Evolutionary conservation across 1,140 invertebrate genomes (phyloP), one percentile per base, ranked within the genome.

Genomic region (Neotoxoptera formosana): DNA sequence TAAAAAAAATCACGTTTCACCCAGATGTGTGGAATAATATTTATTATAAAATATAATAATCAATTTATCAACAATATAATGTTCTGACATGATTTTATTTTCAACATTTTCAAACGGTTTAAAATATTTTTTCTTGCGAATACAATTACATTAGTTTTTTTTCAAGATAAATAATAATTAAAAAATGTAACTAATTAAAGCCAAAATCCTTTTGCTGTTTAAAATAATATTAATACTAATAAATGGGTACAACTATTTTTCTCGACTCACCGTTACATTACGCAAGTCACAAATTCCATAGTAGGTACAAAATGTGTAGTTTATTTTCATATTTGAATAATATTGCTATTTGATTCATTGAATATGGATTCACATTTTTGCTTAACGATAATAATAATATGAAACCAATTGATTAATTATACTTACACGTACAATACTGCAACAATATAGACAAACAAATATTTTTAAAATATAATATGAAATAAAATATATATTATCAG

Each of bases 1-100:
- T 83, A 83, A 83, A 83, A 83, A 83, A 41, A 84, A 84, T 84
- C 83, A n/a, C 60, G 60, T 34, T 76, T 76, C 60, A 76, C n/a
- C n/a, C 30, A 76, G 14, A 76, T 76, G 60, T 76, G 60, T 76
- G n/a, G 30, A 17, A 76, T 34, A 34, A 76, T n/a, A 76, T n/a
- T n/a, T n/a, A 67, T n/a, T 17, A 76, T n/a, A 76, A 76, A n/a
- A n/a, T n/a, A 76, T 76, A 17, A 67, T 67, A 11, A 67, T n/a
- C 14, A 6, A 67, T 67, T 67, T 67, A 67, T 67, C n/a, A n/a
- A 17, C 14, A 67, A 4, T 14, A 67, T 8, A 0, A 67, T 76
- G 14, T 14, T 17, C n/a, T 34, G n/a, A 76, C 14, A 41, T 41
- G 41, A 2, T 41, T 41, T 41, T 41, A 41, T 41, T 41, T 41